Percentiles rank a stretch among this genome's conserved stretches.
Conservation (phyloP, 2,113 vertebrate species). For the human (Homo sapiens) region DNA sequence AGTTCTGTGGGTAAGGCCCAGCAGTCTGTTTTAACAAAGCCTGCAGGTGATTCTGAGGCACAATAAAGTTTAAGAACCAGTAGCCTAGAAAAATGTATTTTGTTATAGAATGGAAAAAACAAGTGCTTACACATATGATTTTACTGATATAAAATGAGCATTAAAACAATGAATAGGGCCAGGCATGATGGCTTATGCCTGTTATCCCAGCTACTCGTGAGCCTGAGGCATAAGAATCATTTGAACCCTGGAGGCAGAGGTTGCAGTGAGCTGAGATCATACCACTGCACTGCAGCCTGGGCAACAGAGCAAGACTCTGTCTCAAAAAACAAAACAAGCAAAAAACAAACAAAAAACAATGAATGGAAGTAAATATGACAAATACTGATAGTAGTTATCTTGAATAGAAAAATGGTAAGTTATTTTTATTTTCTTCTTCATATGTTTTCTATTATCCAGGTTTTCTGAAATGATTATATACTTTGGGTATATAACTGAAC, state of each 20-base stretch:
- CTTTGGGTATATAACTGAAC: background rate
- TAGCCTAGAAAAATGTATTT: background rate
- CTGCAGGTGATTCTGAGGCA: background rate
- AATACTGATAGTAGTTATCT: background rate
- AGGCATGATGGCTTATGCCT: too few species aligned
- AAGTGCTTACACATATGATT: background rate
- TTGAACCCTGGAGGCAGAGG: too few species aligned
- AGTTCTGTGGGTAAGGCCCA: background rate
- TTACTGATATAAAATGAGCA: background rate
- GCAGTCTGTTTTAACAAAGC: background rate
- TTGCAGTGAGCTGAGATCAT: too few species aligned
- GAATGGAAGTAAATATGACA: background rate
- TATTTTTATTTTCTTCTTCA: constrained; percentile 35
- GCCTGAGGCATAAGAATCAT: too few species aligned
- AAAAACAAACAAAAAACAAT: background rate
- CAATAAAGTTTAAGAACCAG: background rate
- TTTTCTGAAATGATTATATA: constrained; percentile 14
- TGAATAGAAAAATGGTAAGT: background rate
- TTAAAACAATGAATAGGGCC: background rate
- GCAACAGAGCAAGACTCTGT: too few species aligned
- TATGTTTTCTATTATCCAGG: background rate
- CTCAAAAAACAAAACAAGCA: too few species aligned
- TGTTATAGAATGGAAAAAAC: background rate
- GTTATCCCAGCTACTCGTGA: too few species aligned
- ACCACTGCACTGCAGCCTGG: too few species aligned